phyloP scores from a whole-genome alignment of 2,113 vertebrate genomes.

The Lethenteron camtschaticum region DNA sequence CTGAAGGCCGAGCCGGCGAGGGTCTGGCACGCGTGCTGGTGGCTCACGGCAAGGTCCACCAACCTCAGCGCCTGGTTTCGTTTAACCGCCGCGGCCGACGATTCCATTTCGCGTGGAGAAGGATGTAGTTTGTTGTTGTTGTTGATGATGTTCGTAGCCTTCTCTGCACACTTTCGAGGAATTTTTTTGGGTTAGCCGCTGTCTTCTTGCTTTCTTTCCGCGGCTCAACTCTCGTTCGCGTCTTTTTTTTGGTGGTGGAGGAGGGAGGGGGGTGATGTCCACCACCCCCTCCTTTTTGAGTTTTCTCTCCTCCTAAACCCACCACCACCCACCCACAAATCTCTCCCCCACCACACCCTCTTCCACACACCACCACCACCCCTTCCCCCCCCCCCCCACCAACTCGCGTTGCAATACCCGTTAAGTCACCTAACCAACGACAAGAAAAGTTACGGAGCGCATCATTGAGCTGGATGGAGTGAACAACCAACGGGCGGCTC shows the following conservation, averaged over 20 bases:
- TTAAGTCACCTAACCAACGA: not conserved
- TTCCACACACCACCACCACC: not conserved
- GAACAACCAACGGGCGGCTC: no score
- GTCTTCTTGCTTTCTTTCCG: not conserved
- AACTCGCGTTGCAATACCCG: not conserved
- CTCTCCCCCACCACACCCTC: not conserved
- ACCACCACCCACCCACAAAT: not conserved
- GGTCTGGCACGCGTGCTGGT: constrained; percentile 3
- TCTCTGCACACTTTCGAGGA: no score
- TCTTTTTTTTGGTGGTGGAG: not conserved
- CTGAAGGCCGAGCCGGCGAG: not conserved
- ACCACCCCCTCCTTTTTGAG: constrained; percentile 3
- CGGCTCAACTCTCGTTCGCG: not conserved
- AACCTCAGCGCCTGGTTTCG: constrained; percentile 3
- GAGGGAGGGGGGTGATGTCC: not conserved
- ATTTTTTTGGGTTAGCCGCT: no score
- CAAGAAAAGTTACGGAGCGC: not conserved
- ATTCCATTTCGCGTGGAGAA: no score
- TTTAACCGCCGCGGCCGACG: not conserved
- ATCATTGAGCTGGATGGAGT: no score
- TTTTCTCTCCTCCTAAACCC: not conserved
- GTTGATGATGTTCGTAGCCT: no score
- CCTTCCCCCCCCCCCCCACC: not conserved
- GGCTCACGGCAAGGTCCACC: constrained; percentile 1
- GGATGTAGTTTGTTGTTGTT: no score